Base-by-base conservation (phyloP, 2,888 invertebrate species). In the Mamestra brassicae region DNA sequence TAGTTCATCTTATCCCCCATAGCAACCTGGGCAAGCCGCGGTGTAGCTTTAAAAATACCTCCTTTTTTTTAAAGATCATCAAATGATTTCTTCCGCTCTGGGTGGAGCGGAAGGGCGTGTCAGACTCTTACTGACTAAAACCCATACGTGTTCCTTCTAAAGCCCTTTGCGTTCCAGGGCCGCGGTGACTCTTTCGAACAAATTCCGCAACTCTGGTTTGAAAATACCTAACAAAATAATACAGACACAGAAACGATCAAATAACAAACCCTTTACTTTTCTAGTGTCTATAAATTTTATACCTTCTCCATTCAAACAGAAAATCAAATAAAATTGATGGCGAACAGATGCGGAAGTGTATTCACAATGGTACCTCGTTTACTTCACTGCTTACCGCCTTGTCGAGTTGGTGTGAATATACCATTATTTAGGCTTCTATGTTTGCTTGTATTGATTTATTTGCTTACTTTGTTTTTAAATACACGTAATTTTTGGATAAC, bases 271-370 rank as follows among this genome's bases (percentile, higher is more conserved):
- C 3, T 34, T 64, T 15, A 63, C 36, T 52, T 55, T 62, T 13
- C 58, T 47, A 61, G 60, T 62, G 13, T 83, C 65, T 45, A 61
- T 67, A 71, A 71, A 57, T 42, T 78, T 74, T 84, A 73, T 73
- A 67, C 61, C 8, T 6, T 50, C 7, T 34, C 60, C 11, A 74
- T 84, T 80, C 57, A 84, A 61, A 60, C 36, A 6, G 61, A 78
- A 65, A 84, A 80, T 80, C 67, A 42, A 81, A 80, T 70, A 81
- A 79, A 83, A 67, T 38, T 79, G 60, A 78, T 63, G 57, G 67
- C 17, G 36, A 8, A 17, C 50, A 42, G 45, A 55, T 52, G 55
- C 82, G 85, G 81, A 81, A 84, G 73, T 65, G 64, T 47, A 13
- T 26, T 15, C 42, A 85, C 82, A 81, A 81, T 85, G 69, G 76